Percentiles rank a stretch among this genome's conserved stretches.
Evolutionary conservation across 2,797 vertebrate genomes (phyloP).

Genomic region (Peromyscus nudipes): DNA sequence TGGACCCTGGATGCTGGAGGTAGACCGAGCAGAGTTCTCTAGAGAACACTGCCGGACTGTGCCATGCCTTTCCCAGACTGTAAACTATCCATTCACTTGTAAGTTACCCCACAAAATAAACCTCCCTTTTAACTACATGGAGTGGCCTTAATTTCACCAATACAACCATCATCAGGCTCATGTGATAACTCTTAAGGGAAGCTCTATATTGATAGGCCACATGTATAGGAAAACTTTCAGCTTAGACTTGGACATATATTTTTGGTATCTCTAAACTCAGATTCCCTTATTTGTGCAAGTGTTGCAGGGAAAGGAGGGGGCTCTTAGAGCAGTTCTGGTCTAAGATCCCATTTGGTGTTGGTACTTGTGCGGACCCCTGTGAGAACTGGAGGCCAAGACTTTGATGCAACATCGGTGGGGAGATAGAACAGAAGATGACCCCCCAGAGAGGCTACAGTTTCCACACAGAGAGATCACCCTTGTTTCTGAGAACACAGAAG

Average conservation of each 20-base stretch:
- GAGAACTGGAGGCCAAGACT: background rate
- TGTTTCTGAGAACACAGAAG: no score
- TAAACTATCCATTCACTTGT: no score
- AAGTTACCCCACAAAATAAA: no score
- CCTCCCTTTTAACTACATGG: no score
- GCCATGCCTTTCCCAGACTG: no score
- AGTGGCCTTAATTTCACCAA: no score
- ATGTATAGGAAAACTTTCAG: background rate
- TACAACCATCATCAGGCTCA: background rate
- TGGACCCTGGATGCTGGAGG: no score
- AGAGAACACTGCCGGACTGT: no score
- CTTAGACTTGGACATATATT: background rate
- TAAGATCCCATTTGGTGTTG: background rate
- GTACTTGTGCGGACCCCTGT: background rate
- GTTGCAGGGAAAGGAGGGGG: background rate
- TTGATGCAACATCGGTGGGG: background rate
- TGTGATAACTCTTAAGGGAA: background rate
- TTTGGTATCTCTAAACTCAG: background rate
- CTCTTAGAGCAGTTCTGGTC: background rate
- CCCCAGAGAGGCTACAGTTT: background rate
- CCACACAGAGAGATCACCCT: background rate
- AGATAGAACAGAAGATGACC: background rate
- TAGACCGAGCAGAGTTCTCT: no score
- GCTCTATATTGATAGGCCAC: background rate
- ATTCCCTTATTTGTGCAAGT: background rate